Conservation (phyloP, 2,113 vertebrate genomes). For the Oryzias celebensis region DNA sequence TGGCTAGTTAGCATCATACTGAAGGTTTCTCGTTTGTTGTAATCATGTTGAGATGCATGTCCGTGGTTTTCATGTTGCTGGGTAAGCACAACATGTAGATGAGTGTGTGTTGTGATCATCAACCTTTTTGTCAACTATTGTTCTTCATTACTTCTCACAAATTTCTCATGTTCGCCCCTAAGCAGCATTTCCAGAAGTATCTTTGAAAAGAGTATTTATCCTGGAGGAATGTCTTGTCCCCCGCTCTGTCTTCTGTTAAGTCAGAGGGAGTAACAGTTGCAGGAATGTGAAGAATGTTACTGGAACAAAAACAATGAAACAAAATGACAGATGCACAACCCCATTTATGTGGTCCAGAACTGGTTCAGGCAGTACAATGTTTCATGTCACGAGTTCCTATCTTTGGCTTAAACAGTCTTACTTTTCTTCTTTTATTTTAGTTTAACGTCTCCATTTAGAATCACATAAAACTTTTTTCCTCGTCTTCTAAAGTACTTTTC, state of each 20-base stretch:
- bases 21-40: too few species aligned
- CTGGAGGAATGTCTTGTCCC: conserved; percentile 14
- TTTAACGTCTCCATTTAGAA: background rate
- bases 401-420: too few species aligned
- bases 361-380: conserved; percentile 14
- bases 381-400: background rate
- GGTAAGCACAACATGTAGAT: too few species aligned
- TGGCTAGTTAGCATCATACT: too few species aligned
- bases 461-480: background rate
- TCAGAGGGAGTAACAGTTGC: conserved; percentile 51
- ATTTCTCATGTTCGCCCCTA: background rate
- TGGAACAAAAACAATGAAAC: conserved; percentile 51
- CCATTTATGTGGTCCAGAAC: conserved; percentile 36
- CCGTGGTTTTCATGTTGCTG: too few species aligned
- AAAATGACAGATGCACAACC: conserved; percentile 55
- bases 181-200: background rate
- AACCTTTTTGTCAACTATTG: background rate
- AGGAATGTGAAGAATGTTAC: conserved; percentile 61
- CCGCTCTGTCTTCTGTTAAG: conserved; percentile 16
- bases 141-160: background rate
- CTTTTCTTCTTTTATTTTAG: too few species aligned
- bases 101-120: background rate
- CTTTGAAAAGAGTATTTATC: background rate
- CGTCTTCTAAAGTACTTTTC: conserved; percentile 4
- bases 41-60: too few species aligned